Evolutionary conservation across 2,888 invertebrate species (phyloP).

Genomic region (Nephrotoma flavescens): DNA sequence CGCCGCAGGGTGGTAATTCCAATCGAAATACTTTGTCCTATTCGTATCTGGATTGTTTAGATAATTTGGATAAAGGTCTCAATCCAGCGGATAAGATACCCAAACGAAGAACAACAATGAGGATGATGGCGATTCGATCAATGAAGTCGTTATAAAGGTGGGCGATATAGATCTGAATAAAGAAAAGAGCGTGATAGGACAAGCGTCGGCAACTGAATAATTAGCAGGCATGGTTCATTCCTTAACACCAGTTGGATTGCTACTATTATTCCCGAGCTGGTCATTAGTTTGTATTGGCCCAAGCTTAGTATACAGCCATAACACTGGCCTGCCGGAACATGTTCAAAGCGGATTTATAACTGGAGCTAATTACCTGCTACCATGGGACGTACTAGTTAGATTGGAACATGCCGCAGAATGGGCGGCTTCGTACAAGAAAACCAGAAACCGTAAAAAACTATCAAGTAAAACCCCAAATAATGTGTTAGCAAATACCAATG

Average conservation of each 20-base stretch:
- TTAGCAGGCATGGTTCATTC: conserved; percentile 81
- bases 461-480: neutral
- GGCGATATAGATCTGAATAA: conserved; percentile 16
- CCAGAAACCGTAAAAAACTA: conserved; percentile 24
- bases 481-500: neutral
- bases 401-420: conserved; percentile 23
- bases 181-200: conserved; percentile 45
- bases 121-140: conserved; percentile 14
- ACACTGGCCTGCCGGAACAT: conserved; percentile 66
- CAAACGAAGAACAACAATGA: neutral
- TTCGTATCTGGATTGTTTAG: conserved; percentile 18
- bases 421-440: conserved; percentile 22
- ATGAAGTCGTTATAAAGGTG: conserved; percentile 25
- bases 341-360: conserved; percentile 79
- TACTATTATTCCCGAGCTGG: conserved; percentile 86
- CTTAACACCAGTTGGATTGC: conserved; percentile 53
- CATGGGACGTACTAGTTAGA: conserved; percentile 76
- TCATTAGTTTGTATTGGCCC: conserved; percentile 79
- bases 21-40: conserved; percentile 18
- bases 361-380: conserved; percentile 79
- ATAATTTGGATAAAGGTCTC: conserved; percentile 17
- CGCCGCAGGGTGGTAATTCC: neutral
- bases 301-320: conserved; percentile 80
- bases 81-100: conserved; percentile 8
- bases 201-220: conserved; percentile 78